phyloP scores from a whole-genome alignment of 2,888 invertebrate genomes.

The Stramonita haemastoma region DNA sequence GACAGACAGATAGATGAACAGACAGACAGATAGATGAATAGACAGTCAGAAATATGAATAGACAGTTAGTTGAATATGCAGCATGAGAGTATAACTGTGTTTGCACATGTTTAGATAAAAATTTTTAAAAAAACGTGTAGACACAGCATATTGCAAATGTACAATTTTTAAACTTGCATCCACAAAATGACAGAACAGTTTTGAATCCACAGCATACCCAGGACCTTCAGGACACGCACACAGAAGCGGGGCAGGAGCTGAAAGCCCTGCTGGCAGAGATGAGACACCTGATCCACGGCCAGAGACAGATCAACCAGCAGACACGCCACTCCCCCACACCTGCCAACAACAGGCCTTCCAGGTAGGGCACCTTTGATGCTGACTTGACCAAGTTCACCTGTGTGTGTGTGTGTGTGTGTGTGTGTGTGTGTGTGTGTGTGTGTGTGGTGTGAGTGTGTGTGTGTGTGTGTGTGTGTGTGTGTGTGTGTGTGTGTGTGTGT shows the following conservation, averaged over 20 bases:
- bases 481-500: neutral
- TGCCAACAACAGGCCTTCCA: conserved; percentile 41
- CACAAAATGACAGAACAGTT: too few relatives aligned
- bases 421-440: neutral
- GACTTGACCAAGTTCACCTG: neutral
- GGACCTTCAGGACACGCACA: conserved; percentile 47
- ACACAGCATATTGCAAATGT: too few relatives aligned
- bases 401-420: too few relatives aligned
- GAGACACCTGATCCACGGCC: conserved; percentile 61
- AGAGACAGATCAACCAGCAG: conserved; percentile 55
- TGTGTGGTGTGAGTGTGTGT: neutral
- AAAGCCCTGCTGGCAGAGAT: conserved; percentile 65
- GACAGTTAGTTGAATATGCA: too few relatives aligned
- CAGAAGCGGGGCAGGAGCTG: conserved; percentile 64
- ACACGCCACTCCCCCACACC: conserved; percentile 16
- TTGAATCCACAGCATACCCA: too few relatives aligned
- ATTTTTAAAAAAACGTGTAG: too few relatives aligned
- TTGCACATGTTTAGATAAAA: too few relatives aligned
- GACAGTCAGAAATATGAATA: too few relatives aligned
- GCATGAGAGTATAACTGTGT: too few relatives aligned
- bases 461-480: neutral
- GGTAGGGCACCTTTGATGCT: conserved; percentile 40
- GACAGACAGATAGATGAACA: too few relatives aligned
- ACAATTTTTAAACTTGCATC: too few relatives aligned
- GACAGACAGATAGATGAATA: too few relatives aligned